Conservation (phyloP, 2,113 vertebrate genomes). For the Bufo gargarizans region DNA sequence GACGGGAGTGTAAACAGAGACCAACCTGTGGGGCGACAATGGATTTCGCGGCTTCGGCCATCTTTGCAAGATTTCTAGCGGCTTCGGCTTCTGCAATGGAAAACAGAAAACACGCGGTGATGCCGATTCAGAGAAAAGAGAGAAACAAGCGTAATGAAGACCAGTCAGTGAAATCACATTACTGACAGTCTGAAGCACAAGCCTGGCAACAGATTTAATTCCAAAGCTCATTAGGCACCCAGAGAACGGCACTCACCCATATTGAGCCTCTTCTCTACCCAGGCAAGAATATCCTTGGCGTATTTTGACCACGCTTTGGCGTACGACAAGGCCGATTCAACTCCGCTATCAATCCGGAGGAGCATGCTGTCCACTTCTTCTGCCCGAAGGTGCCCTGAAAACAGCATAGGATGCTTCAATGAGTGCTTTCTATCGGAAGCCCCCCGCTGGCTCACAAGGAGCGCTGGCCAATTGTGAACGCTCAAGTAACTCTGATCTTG, state of each 20-base stretch:
- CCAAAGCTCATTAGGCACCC: constrained; percentile 68
- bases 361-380: constrained; percentile 86
- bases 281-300: constrained; percentile 92
- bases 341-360: constrained; percentile 82
- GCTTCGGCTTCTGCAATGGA: constrained; percentile 86
- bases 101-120: constrained; percentile 21
- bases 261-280: constrained; percentile 93
- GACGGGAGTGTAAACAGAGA: not conserved
- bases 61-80: constrained; percentile 89
- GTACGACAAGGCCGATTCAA: constrained; percentile 91
- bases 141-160: not conserved
- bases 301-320: constrained; percentile 98
- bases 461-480: constrained; percentile 64
- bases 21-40: constrained; percentile 87
- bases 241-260: constrained; percentile 83
- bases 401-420: constrained; percentile 61
- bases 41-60: constrained; percentile 90
- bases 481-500: constrained; percentile 72
- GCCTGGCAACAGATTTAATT: constrained; percentile 68
- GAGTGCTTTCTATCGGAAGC: constrained; percentile 62
- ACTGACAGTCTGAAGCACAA: constrained; percentile 70
- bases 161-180: constrained; percentile 65
- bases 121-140: not conserved
- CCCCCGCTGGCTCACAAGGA: constrained; percentile 64
- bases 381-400: constrained; percentile 81